These are phyloP conservation scores for Netelia melanura DNA, from an alignment of 2,888 invertebrate genomes.

Conservation along the genomic window DNA sequence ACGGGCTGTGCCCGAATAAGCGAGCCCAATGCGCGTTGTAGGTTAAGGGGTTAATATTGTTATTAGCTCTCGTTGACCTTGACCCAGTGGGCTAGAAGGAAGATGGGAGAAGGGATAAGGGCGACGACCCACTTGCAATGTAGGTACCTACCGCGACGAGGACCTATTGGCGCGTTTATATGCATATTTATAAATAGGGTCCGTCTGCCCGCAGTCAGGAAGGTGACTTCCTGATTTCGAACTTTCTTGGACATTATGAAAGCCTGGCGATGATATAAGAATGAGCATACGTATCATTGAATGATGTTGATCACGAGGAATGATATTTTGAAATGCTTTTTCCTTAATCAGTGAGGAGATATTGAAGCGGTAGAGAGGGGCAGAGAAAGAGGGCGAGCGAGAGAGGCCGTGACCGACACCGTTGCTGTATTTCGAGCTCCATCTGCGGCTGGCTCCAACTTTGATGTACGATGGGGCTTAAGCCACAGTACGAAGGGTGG, in stretches of 20 bases:
- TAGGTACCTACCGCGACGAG: background rate
- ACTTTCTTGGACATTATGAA: no score
- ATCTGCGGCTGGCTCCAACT: background rate
- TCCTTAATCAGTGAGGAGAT: background rate
- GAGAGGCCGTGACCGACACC: background rate
- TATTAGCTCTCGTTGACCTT: conserved; percentile 1
- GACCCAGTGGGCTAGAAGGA: background rate
- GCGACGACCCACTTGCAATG: background rate
- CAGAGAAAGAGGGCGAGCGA: background rate
- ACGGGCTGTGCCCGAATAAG: no score
- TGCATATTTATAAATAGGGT: background rate
- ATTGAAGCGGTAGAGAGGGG: background rate
- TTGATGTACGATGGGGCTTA: conserved; percentile 48
- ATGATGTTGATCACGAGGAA: background rate
- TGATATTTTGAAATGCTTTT: background rate
- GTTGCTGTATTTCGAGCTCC: background rate
- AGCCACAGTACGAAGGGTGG: conserved; percentile 76
- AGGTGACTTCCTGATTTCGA: background rate
- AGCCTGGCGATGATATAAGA: no score
- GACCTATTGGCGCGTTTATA: background rate
- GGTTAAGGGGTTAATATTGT: background rate
- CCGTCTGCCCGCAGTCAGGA: background rate
- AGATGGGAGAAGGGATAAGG: background rate
- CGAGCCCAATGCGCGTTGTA: no score
- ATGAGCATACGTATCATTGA: background rate